Conservation (phyloP, 2,797 vertebrate genomes). For the Pelobates cultripes region DNA sequence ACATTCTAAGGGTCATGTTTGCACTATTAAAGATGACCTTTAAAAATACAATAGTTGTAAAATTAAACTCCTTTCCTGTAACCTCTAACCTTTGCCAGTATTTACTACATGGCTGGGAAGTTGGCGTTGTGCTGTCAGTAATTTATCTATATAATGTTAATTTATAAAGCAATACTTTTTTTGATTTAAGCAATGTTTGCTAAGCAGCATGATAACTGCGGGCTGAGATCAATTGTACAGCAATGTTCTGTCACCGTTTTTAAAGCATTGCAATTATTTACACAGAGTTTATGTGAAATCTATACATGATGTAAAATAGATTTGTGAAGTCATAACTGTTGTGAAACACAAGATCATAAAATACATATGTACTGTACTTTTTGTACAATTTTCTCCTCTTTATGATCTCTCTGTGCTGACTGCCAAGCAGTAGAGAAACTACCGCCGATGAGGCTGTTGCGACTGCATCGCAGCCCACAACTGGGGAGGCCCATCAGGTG, state of each 20-base stretch:
- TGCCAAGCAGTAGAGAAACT: too few species aligned
- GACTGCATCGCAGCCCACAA: too few species aligned
- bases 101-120: not conserved
- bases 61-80: slow-evolving; percentile 30
- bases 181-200: not conserved
- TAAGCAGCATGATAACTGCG: not conserved
- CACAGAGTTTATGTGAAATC: not conserved
- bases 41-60: slow-evolving; percentile 33
- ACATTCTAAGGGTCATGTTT: slow-evolving; percentile 2
- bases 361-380: too few species aligned
- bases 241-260: not conserved
- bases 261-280: not conserved
- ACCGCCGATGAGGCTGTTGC: too few species aligned
- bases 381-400: too few species aligned
- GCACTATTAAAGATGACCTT: slow-evolving; percentile 30
- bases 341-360: not conserved
- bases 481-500: too few species aligned
- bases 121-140: not conserved
- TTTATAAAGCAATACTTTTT: not conserved
- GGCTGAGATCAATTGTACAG: not conserved
- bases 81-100: slow-evolving; percentile 9
- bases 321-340: not conserved
- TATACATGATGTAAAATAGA: not conserved
- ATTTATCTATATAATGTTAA: not conserved
- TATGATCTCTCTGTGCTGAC: too few species aligned